A percentile compares a stretch with the other conserved stretches of the same genome.
These are phyloP conservation scores for Brachirus orientalis DNA, from an alignment of 2,113 vertebrate species.

Conservation along the genomic window DNA sequence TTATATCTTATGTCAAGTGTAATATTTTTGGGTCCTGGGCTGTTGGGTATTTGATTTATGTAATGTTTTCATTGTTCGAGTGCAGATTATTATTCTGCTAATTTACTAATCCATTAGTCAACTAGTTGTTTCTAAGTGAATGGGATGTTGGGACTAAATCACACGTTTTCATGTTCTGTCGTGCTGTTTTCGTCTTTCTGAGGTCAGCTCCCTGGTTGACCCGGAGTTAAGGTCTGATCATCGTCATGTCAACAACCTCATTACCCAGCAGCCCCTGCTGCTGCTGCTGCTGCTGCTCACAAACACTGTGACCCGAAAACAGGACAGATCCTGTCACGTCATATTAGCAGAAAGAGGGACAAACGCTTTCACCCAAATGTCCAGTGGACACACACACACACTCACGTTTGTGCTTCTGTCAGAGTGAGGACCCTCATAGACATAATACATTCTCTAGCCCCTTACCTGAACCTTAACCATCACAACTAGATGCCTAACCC, in stretches of 20 bases:
- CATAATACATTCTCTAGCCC: no score
- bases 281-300: constrained; percentile 45
- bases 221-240: constrained; percentile 50
- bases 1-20: neutral
- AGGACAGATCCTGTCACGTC: constrained; percentile 25
- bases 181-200: neutral
- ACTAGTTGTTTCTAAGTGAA: neutral
- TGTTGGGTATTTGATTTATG: neutral
- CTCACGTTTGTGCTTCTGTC: no score
- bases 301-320: constrained; percentile 13
- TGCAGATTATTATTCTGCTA: no score
- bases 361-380: neutral
- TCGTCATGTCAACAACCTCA: constrained; percentile 64
- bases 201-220: constrained; percentile 54
- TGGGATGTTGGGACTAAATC: neutral
- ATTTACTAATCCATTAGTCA: no score
- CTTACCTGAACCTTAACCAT: no score
- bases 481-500: no score
- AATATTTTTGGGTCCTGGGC: neutral
- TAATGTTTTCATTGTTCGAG: no score
- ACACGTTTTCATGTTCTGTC: neutral
- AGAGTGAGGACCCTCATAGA: no score
- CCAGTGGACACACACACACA: constrained; percentile 16
- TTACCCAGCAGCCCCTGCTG: constrained; percentile 74
- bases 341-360: constrained; percentile 4